Evolutionary conservation across 2,888 invertebrate species (phyloP).

Genomic region (Acanthosepion lycidas): DNA sequence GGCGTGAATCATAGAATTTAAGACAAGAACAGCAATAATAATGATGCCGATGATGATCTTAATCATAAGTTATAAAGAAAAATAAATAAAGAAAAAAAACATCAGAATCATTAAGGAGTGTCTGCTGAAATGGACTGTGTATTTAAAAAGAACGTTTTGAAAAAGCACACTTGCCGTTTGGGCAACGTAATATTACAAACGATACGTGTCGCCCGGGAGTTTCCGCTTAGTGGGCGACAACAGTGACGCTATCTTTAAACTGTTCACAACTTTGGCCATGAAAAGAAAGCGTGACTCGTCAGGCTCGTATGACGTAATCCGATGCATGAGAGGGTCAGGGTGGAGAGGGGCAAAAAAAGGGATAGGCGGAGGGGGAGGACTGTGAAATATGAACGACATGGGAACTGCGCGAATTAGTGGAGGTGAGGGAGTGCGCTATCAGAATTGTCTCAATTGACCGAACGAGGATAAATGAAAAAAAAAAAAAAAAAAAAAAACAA

Average conservation of each 20-base stretch:
- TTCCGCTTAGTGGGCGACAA: background rate
- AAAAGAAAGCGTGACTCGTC: background rate
- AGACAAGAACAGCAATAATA: background rate
- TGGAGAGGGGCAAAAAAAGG: background rate
- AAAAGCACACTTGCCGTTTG: background rate
- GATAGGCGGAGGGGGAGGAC: background rate
- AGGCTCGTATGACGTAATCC: background rate
- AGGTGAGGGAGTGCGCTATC: background rate
- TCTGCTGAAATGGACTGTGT: background rate
- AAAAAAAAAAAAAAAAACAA: background rate
- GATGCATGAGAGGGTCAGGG: background rate
- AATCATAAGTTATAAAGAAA: too few relatives aligned
- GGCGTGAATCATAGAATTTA: too few relatives aligned
- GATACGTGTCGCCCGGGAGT: background rate
- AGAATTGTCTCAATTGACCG: background rate
- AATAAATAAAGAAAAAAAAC: too few relatives aligned
- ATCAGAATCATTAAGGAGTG: background rate
- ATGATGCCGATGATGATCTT: too few relatives aligned
- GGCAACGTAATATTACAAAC: background rate
- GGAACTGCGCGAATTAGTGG: background rate
- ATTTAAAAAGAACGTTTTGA: background rate
- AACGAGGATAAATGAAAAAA: background rate
- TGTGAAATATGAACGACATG: background rate
- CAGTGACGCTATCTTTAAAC: background rate
- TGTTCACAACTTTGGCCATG: conserved; percentile 1